Conservation (phyloP, 2,888 invertebrate species). For the Eupithecia insigniata region DNA sequence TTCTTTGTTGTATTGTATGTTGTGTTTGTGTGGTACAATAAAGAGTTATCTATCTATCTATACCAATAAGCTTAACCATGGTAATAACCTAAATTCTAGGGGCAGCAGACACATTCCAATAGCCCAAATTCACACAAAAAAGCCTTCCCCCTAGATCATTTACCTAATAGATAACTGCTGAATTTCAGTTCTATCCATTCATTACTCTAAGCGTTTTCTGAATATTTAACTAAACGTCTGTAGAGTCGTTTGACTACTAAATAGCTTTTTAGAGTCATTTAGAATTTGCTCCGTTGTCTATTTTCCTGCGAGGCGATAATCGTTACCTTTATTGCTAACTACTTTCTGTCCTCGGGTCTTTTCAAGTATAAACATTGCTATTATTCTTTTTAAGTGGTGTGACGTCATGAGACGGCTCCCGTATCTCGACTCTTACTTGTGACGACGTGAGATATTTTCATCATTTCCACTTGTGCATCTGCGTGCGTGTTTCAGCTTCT, state of each 20-base stretch:
- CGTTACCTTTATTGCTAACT: conserved; percentile 12
- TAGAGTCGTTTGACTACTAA: conserved; percentile 9
- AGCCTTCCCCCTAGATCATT: background rate
- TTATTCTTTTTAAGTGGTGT: background rate
- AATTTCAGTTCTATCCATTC: background rate
- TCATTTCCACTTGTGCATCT: background rate
- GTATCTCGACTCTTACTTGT: background rate
- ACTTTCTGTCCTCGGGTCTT: background rate
- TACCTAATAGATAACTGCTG: background rate
- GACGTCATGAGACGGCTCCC: background rate
- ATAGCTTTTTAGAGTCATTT: conserved; percentile 10
- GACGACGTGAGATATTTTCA: background rate
- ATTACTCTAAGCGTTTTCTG: background rate
- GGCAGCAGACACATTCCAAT: too few species aligned
- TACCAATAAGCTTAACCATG: too few species aligned
- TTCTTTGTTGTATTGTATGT: too few species aligned
- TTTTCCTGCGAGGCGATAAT: background rate
- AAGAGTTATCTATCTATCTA: too few species aligned
- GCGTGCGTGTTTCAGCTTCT: too few species aligned
- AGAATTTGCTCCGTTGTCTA: conserved; percentile 11
- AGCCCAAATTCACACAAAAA: background rate
- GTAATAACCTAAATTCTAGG: too few species aligned
- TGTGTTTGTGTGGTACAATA: too few species aligned
- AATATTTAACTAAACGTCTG: conserved; percentile 12
- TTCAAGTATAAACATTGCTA: background rate